Evolutionary conservation across 2,797 vertebrate genomes (phyloP), one percentile per base, ranked within the genome.

Genomic region (Lagocephalus sceleratus): DNA sequence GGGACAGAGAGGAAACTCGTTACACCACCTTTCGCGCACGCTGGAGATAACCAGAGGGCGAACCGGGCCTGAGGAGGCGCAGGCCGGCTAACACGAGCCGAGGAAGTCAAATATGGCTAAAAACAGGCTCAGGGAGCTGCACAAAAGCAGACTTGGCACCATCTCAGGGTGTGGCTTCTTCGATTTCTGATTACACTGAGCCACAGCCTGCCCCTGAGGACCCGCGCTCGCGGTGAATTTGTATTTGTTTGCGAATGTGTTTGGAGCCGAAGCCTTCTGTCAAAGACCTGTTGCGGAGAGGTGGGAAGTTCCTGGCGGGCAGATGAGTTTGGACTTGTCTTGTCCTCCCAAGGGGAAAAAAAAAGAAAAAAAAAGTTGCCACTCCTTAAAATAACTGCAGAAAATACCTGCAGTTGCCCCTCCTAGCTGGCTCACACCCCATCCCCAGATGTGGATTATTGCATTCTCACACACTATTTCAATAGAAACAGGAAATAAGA

Each of bases 301-400:
- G 59, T 63, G 66, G 47, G 58, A 66, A 44, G 58, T 41, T 61
- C 14, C 21, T 50, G 46, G 32, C 21, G 16, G 47, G 43, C 39
- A 46, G 84, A 88, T 89, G 81, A 68, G 89, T 90, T 74, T 47
- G 55, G 83, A 60, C 89, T 88, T 87, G 88, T 77, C 81, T 56
- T n/a, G 8, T 25, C 57, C 53, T 56, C 53, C 43, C 23, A 54
- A 63, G n/a, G n/a, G n/a, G 40, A 66, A 68, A 69, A 25, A 35
- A 68, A 69, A 69, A 51, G 40, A 66, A 68, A 69, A 25, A 35
- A 68, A 69, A 69, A 51, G 23, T 48, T 2, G 72, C 84, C 89
- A 88, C 88, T 86, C 89, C 89, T 88, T 89, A 77, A 84, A 87
- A 87, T 87, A 89, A 86, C 86, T 75, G 81, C 46, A 51, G 44